Evolutionary conservation across 2,888 invertebrate species (phyloP).

Genomic region (Mamestra brassicae): DNA sequence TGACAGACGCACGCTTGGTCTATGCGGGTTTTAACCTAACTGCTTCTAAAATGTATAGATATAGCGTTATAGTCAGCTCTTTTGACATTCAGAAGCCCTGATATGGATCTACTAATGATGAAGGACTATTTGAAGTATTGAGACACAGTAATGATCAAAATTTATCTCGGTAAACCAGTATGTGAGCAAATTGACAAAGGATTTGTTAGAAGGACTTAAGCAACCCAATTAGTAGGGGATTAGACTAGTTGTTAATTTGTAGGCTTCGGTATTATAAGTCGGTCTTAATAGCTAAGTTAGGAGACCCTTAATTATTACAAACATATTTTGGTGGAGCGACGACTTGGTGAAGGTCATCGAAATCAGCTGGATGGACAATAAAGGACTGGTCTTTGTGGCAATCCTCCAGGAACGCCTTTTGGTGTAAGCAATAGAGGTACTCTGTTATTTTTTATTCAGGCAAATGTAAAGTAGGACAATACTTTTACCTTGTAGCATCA

Average conservation of each 20-base stretch:
- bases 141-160: slow-evolving; percentile 15
- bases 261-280: slow-evolving; percentile 21
- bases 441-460: background rate
- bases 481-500: background rate
- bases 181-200: slow-evolving; percentile 11
- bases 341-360: background rate
- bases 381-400: background rate
- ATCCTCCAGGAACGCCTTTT: background rate
- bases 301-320: background rate
- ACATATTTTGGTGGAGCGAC: background rate
- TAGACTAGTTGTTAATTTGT: slow-evolving; percentile 27
- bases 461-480: too few relatives aligned
- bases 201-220: slow-evolving; percentile 25
- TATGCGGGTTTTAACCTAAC: slow-evolving; percentile 39
- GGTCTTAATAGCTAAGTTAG: slow-evolving; percentile 5
- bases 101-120: slow-evolving; percentile 17
- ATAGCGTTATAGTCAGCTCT: slow-evolving; percentile 12
- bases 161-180: slow-evolving; percentile 4
- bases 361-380: background rate
- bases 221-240: slow-evolving; percentile 45
- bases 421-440: background rate
- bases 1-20: slow-evolving; percentile 53
- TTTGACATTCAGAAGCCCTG: slow-evolving; percentile 25
- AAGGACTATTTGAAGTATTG: slow-evolving; percentile 15
- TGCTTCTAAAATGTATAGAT: slow-evolving; percentile 15